Percentiles rank a stretch among this genome's conserved stretches.
Conservation (phyloP, 2,888 invertebrate species). For the Drosophila neutralis region DNA sequence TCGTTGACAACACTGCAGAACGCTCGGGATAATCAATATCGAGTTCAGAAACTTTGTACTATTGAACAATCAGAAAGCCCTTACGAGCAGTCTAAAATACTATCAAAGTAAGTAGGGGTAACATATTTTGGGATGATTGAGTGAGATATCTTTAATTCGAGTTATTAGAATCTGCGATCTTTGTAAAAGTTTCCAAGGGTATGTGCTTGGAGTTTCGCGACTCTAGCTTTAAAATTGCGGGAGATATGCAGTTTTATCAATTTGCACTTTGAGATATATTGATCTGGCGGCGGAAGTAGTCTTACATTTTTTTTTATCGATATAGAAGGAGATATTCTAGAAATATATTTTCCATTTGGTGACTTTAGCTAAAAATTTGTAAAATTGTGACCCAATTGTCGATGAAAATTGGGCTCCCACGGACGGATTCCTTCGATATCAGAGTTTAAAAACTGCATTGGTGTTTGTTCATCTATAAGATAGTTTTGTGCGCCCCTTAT, state of each 20-base stretch:
- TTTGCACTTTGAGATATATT: neutral
- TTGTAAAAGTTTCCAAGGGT: neutral
- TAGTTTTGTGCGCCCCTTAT: neutral
- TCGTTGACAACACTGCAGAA: conserved; percentile 89
- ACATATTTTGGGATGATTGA: neutral
- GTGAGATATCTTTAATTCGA: neutral
- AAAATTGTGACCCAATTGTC: too few species aligned
- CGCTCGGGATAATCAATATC: conserved; percentile 90
- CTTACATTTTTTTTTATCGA: neutral
- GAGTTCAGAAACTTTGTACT: conserved; percentile 90
- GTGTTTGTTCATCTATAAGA: neutral
- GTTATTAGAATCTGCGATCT: neutral
- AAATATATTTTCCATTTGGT: too few species aligned
- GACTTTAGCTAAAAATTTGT: too few species aligned
- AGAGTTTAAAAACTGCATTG: neutral
- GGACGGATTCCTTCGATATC: neutral
- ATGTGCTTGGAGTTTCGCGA: neutral
- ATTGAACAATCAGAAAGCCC: conserved; percentile 86
- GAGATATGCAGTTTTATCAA: neutral
- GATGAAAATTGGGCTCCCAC: neutral
- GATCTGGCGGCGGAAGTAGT: neutral
- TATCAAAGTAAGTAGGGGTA: conserved; percentile 77
- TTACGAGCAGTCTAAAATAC: conserved; percentile 80
- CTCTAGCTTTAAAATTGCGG: neutral
- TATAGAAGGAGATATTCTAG: too few species aligned